Evolutionary conservation across 2,888 invertebrate species (phyloP), one percentile per base, ranked within the genome.

Genomic region (Amiota communis): DNA sequence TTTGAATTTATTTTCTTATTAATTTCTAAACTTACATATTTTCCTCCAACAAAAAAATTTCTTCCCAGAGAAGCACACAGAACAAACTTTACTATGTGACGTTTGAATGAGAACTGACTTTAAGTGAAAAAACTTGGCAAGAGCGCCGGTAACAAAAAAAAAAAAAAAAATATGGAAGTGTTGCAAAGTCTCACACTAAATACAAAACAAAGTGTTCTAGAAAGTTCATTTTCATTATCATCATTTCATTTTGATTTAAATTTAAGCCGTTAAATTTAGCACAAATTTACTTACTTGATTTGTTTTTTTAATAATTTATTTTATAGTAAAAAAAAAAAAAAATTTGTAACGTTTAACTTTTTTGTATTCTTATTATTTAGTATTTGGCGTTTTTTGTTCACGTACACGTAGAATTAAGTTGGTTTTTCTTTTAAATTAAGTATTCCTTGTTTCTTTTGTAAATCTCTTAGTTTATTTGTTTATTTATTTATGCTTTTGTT

Each of bases 91-190:
- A 74, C 76, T 20, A 74, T 74, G 74, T 70, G 76, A 79, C 81
- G 85, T 77, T 74, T 73, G 63, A 79, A 84, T 78, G 65, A 72
- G 77, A 82, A 82, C 74, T 85, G 81, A 73, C 65, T 72, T 4
- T 53, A 13, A 53, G 53, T n/a, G 17, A 8, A 8, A 9, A 17
- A 57, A 13, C 36, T 36, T 36, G 11, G 23, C 20, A 15, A 56
- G 15, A 15, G 63, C 49, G 51, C 51, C 67, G 67, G 67, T 20
- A 51, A 51, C n/a, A n/a, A 1, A 23, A 15, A 2, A 48, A 20
- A 12, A 23, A 1, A 23, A 15, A 2, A 48, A 20, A 8, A 4
- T 15, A 17, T 2, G 20, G 3, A 23, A 67, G 51, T 67, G 51
- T 51, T 67, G 67, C 13, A 65, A 65, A 65, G 49, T 67, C 63